Evolutionary conservation across 1,140 invertebrate genomes (phyloP).

Genomic region (Ectropis grisescens): DNA sequence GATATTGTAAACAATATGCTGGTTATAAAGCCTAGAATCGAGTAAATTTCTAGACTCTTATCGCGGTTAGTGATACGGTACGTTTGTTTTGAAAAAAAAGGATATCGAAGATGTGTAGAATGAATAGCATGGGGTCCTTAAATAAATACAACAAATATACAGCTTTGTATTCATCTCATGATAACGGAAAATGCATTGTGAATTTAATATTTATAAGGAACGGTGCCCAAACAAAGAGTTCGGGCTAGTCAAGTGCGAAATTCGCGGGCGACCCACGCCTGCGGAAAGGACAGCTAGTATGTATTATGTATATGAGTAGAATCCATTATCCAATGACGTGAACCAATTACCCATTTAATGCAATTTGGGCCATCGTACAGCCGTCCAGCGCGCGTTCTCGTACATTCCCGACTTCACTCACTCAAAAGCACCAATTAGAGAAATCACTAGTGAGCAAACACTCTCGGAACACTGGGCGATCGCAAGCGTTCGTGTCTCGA

Average conservation of each 20-base stretch:
- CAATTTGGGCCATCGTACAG: slow-evolving; percentile 61
- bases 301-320: slow-evolving; percentile 50
- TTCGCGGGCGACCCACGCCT: slow-evolving; percentile 45
- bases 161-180: slow-evolving; percentile 48
- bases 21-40: too few species aligned
- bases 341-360: slow-evolving; percentile 66
- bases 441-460: slow-evolving; percentile 48
- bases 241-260: slow-evolving; percentile 60
- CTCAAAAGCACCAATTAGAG: slow-evolving; percentile 56
- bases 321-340: slow-evolving; percentile 68
- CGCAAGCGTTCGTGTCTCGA: slow-evolving; percentile 31
- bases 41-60: too few species aligned
- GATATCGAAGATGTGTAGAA: too few species aligned
- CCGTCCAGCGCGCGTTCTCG: slow-evolving; percentile 41
- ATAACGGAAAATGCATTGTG: slow-evolving; percentile 35
- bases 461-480: slow-evolving; percentile 29
- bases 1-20: too few species aligned
- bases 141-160: too few species aligned
- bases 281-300: slow-evolving; percentile 41
- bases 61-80: too few species aligned
- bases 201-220: slow-evolving; percentile 49
- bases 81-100: too few species aligned
- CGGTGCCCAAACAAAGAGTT: slow-evolving; percentile 48
- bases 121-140: too few species aligned
- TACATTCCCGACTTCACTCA: slow-evolving; percentile 58